phyloP scores from a whole-genome alignment of 2,113 vertebrate species.

The Gymnogyps californianus region DNA sequence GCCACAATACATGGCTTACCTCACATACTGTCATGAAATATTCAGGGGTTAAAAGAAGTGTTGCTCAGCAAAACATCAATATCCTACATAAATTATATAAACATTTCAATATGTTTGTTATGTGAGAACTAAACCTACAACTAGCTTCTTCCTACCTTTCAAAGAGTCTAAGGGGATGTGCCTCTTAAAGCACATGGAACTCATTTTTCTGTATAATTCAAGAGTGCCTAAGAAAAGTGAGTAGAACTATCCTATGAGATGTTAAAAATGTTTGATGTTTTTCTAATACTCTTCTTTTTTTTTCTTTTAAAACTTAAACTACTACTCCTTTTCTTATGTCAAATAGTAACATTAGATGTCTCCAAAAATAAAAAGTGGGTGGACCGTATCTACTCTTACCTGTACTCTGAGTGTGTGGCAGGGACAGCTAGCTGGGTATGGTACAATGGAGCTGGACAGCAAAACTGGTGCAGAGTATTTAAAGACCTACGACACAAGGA shows the following conservation, averaged over 20 bases:
- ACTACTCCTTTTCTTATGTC: not conserved
- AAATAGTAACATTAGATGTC: not conserved
- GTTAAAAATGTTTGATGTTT: not conserved
- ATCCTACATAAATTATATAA: not conserved
- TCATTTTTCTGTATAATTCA: not conserved
- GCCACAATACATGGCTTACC: not conserved
- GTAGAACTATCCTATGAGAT: not conserved
- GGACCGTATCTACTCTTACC: slow-evolving; percentile 74
- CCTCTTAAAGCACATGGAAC: not conserved
- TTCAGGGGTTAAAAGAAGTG: not conserved
- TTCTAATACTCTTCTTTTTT: not conserved
- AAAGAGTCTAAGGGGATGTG: not conserved
- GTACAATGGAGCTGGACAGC: slow-evolving; percentile 73
- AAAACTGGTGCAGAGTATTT: slow-evolving; percentile 77
- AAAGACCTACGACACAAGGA: slow-evolving; percentile 79
- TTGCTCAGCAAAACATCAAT: not conserved
- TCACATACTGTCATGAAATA: not conserved
- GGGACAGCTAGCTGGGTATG: slow-evolving; percentile 76
- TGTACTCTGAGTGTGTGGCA: slow-evolving; percentile 78
- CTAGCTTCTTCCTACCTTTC: not conserved
- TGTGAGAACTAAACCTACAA: not conserved
- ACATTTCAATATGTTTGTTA: not conserved
- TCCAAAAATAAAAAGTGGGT: slow-evolving; percentile 1
- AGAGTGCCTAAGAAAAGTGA: not conserved
- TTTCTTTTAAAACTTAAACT: not conserved